phyloP scores from a whole-genome alignment of 2,888 invertebrate species.

The Caenorhabditis plicata region DNA sequence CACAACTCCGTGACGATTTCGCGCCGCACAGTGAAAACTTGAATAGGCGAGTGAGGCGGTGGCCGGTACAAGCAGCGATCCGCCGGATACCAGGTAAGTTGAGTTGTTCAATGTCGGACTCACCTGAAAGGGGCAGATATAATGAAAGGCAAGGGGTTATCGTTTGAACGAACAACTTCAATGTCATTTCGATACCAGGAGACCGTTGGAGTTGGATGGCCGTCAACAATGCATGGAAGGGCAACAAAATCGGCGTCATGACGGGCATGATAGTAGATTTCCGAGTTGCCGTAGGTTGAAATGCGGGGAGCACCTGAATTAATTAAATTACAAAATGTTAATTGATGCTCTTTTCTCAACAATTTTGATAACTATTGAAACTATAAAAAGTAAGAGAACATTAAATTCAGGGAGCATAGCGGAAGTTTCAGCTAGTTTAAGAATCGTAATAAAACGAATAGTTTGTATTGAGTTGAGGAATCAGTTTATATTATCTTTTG shows the following conservation, averaged over 20 bases:
- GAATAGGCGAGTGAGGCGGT: conserved; percentile 38
- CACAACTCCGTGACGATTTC: conserved; percentile 36
- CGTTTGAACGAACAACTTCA: conserved; percentile 31
- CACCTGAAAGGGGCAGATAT: conserved; percentile 12
- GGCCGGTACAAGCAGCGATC: conserved; percentile 45
- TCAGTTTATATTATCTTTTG: no score
- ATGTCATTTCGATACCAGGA: conserved; percentile 46
- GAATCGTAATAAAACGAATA: no score
- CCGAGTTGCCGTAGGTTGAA: conserved; percentile 22
- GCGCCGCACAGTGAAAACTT: conserved; percentile 44
- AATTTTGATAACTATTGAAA: background rate
- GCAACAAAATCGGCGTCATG: conserved; percentile 39
- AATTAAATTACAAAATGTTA: background rate
- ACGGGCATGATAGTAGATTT: conserved; percentile 42
- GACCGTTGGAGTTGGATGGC: conserved; percentile 34
- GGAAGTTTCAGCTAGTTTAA: no score
- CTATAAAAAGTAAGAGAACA: background rate
- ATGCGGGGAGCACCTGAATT: conserved; percentile 37
- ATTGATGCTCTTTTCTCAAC: background rate
- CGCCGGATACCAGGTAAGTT: conserved; percentile 45
- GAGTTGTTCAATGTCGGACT: conserved; percentile 25
- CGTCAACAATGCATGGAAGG: conserved; percentile 38
- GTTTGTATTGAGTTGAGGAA: no score
- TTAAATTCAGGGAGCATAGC: no score
- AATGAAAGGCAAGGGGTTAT: background rate